Evolutionary conservation across 2,888 invertebrate genomes (phyloP), one percentile per base, ranked within the genome.

Genomic region (Geophilus truncorum): DNA sequence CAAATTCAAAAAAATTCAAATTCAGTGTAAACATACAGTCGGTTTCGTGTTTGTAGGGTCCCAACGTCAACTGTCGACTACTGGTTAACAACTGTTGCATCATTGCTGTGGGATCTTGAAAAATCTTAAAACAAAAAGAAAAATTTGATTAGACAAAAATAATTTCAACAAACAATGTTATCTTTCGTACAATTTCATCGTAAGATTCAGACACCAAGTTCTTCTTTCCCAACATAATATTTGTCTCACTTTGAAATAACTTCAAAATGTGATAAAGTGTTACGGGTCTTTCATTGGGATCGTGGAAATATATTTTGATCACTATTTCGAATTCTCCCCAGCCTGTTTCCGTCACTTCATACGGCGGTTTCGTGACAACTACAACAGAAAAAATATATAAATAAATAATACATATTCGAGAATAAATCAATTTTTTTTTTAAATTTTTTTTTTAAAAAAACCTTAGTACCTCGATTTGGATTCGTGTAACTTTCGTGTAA

Each of bases 281-380:
- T 0, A 97, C 96, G 18, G 96, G 94, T 86, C 95, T 90, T 88
- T 97, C 99, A 85, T 96, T 96, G 0, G 95, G 94, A 89, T 99
- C 98, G 86, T 94, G 93, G 85, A 99, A 99, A 87, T 96, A 96
- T 82, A 99, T 94, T 87, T 98, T 98, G 80, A 99, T 97, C 40
- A 96, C 94, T 83, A 98, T 94, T 88, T 99, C 98, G 87, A 99
- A 99, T 89, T 99, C 99, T 83, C 99, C 99, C 98, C 99, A 99
- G 0, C 98, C 98, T 0, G 98, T 98, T 88, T 99, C 98, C 0
- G 94, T 95, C 6, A 99, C 92, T 89, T 98, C 98, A 86, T 96
- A 99, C 0, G 98, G 99, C 0, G 97, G 97, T 86, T 96, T 95
- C 0, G 94, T 94, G 0, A 98, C 91, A 83, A 97, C 95, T 81